phyloP scores from a whole-genome alignment of 2,113 vertebrate genomes.

The Pterocles orientalis region DNA sequence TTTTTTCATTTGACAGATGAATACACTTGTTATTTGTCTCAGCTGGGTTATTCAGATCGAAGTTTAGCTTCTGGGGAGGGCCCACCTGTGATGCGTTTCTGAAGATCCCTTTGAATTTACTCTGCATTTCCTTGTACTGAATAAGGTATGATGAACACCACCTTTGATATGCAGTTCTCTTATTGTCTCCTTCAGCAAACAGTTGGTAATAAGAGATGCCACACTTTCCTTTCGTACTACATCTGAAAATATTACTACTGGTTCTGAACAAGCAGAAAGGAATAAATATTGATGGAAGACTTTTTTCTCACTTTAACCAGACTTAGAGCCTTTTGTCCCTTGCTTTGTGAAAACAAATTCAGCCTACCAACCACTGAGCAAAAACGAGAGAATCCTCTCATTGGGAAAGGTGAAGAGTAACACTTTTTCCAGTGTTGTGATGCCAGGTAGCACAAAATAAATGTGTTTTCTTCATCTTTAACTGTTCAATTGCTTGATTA shows the following conservation, averaged over 20 bases:
- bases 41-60: rapidly evolving
- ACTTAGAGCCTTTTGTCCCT: background rate
- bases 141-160: background rate
- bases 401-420: background rate
- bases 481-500: background rate
- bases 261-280: background rate
- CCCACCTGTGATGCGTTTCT: background rate
- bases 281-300: background rate
- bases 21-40: background rate
- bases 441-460: background rate
- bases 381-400: background rate
- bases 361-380: background rate
- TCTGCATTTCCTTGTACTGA: background rate
- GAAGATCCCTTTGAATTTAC: background rate
- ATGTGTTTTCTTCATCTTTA: background rate
- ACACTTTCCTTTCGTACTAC: background rate
- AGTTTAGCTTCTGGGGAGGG: background rate
- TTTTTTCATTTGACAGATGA: background rate
- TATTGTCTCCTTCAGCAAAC: background rate
- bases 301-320: background rate
- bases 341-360: background rate
- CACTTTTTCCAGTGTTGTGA: background rate
- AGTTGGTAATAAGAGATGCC: background rate
- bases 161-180: background rate
- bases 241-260: background rate